A percentile compares a stretch with the other conserved stretches of the same genome.
Conservation (phyloP, 2,113 vertebrate species). For the Fukomys damarensis region DNA sequence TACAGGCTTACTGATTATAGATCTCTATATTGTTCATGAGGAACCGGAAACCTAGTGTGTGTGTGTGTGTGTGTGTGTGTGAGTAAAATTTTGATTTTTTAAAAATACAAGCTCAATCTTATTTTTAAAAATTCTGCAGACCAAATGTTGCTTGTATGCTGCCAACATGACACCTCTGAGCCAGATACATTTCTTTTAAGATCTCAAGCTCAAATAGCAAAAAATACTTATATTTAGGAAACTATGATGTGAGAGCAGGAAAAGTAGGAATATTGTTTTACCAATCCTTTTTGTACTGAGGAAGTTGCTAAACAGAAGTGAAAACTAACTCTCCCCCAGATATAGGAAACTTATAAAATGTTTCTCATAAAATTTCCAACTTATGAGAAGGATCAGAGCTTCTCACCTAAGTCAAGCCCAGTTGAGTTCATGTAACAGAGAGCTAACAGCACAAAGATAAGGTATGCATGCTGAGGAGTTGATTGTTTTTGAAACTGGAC, state of each 20-base stretch:
- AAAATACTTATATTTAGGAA: slow-evolving; percentile 60
- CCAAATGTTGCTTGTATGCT: slow-evolving; percentile 18
- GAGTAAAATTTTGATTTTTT: background rate
- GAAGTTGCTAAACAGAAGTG: background rate
- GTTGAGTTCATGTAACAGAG: background rate
- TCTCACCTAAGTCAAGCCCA: background rate
- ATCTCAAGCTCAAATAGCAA: slow-evolving; percentile 11
- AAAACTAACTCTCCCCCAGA: background rate
- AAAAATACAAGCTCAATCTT: slow-evolving; percentile 44
- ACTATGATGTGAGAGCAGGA: background rate
- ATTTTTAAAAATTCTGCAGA: background rate
- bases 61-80: background rate
- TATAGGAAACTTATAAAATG: background rate
- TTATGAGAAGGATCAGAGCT: slow-evolving; percentile 3
- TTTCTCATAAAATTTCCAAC: slow-evolving; percentile 28
- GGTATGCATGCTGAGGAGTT: background rate
- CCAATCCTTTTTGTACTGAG: slow-evolving; percentile 18
- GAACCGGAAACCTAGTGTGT: background rate
- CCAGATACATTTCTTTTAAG: slow-evolving; percentile 29
- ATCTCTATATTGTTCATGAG: background rate
- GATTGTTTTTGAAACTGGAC: background rate
- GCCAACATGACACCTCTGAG: background rate
- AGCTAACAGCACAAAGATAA: background rate
- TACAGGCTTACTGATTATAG: background rate
- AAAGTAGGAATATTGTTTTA: background rate